Evolutionary conservation across 2,113 vertebrate species (phyloP).

Genomic region (Pyrgilauda ruficollis): DNA sequence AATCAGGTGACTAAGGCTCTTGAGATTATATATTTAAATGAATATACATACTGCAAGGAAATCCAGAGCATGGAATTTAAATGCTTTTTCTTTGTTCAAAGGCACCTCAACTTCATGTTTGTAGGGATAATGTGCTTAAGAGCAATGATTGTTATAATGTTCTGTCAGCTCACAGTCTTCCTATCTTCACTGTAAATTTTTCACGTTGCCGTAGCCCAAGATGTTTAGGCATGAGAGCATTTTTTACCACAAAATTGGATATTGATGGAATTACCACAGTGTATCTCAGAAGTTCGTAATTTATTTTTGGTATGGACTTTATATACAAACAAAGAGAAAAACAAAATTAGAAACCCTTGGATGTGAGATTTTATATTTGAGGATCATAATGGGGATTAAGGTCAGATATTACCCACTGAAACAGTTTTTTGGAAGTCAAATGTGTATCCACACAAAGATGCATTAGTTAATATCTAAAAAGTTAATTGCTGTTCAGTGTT

Average conservation of each 20-base stretch:
- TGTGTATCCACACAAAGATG: background rate
- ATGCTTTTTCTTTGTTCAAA: background rate
- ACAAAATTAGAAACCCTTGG: background rate
- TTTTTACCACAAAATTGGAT: background rate
- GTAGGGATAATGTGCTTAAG: background rate
- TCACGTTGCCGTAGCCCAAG: background rate
- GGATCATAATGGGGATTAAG: background rate
- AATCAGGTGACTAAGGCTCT: background rate
- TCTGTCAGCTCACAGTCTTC: background rate
- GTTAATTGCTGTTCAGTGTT: background rate
- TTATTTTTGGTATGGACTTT: background rate
- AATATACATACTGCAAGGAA: background rate
- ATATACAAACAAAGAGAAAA: background rate
- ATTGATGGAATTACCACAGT: background rate
- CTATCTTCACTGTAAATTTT: background rate
- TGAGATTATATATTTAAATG: background rate
- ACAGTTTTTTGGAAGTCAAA: background rate
- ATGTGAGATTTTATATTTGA: background rate
- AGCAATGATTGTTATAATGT: background rate
- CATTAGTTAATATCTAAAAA: background rate
- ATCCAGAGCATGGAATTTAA: background rate
- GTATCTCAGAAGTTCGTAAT: background rate
- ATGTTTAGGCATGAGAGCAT: background rate
- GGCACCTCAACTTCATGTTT: background rate
- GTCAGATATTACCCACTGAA: background rate